Evolutionary conservation across 1,140 invertebrate genomes (phyloP).

Genomic region (Akabosia matsudoensis): DNA sequence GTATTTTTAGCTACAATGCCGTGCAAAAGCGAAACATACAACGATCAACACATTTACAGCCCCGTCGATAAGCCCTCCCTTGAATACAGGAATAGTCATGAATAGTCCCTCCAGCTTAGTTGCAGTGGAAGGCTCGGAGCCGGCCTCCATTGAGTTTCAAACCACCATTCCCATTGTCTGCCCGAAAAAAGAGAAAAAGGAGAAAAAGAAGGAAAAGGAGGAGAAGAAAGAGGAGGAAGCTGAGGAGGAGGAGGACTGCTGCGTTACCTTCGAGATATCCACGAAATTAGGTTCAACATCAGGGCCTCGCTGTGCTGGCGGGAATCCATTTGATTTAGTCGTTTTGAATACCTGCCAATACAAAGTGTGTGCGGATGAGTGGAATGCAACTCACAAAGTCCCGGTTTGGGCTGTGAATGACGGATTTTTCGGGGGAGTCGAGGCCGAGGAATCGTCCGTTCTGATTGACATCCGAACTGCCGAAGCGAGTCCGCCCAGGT

Average conservation of each 20-base stretch:
- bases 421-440: slow-evolving; percentile 40
- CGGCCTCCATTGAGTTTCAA: slow-evolving; percentile 44
- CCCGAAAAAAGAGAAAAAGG: slow-evolving; percentile 35
- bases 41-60: slow-evolving; percentile 47
- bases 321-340: slow-evolving; percentile 43
- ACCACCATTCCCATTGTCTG: slow-evolving; percentile 41
- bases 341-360: slow-evolving; percentile 41
- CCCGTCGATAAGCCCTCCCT: slow-evolving; percentile 44
- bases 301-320: slow-evolving; percentile 40
- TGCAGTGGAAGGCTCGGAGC: slow-evolving; percentile 43
- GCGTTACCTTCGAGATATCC: slow-evolving; percentile 41
- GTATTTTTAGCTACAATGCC: slow-evolving; percentile 46
- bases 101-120: slow-evolving; percentile 15
- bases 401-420: slow-evolving; percentile 46
- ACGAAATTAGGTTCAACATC: slow-evolving; percentile 26
- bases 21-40: slow-evolving; percentile 44
- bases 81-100: slow-evolving; percentile 44
- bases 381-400: slow-evolving; percentile 46
- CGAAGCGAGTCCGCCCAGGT: slow-evolving; percentile 41
- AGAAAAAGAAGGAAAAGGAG: slow-evolving; percentile 33
- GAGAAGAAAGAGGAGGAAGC: slow-evolving; percentile 36
- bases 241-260: slow-evolving; percentile 46
- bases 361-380: slow-evolving; percentile 47
- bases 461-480: slow-evolving; percentile 38
- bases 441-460: slow-evolving; percentile 27